Percentiles rank a stretch among this genome's conserved stretches.
Evolutionary conservation across 64 coral and sea anemone genomes (phyloP).

Genomic region (Cladopsammia gracilis): DNA sequence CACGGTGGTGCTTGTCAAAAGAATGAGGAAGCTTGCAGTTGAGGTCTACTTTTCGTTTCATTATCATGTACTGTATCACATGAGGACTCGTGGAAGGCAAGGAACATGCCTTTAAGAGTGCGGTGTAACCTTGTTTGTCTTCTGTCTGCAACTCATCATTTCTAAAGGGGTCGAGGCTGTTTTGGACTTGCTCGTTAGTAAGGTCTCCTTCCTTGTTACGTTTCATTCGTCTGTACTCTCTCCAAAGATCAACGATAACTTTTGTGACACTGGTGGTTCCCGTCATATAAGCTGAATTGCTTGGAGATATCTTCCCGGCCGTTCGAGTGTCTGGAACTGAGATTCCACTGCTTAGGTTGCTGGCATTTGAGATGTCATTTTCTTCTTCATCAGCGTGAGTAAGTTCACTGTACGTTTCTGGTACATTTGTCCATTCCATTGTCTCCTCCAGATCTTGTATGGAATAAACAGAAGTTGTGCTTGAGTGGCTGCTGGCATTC

Average conservation of each 20-base stretch:
- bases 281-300: not conserved
- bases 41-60: conserved; percentile 39
- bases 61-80: conserved; percentile 57
- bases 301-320: not conserved
- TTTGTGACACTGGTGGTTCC: conserved; percentile 74
- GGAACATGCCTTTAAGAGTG: conserved; percentile 74
- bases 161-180: conserved; percentile 3
- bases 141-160: not conserved
- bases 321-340: not conserved
- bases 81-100: conserved; percentile 41
- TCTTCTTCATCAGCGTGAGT: not conserved
- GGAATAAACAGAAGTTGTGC: not conserved
- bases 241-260: conserved; percentile 69
- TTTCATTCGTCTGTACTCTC: not conserved
- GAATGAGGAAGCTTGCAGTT: conserved; percentile 41
- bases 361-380: not conserved
- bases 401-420: not conserved
- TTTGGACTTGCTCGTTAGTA: not conserved
- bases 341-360: not conserved
- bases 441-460: not conserved
- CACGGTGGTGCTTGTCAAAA: not conserved
- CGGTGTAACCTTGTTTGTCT: conserved; percentile 66
- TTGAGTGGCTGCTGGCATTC: not conserved
- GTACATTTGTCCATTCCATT: not conserved
- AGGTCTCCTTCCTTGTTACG: conserved; percentile 18